Percentiles rank a stretch among this genome's conserved stretches.
Conservation (phyloP, 2,797 vertebrate genomes). For the Distichodus sexfasciatus region DNA sequence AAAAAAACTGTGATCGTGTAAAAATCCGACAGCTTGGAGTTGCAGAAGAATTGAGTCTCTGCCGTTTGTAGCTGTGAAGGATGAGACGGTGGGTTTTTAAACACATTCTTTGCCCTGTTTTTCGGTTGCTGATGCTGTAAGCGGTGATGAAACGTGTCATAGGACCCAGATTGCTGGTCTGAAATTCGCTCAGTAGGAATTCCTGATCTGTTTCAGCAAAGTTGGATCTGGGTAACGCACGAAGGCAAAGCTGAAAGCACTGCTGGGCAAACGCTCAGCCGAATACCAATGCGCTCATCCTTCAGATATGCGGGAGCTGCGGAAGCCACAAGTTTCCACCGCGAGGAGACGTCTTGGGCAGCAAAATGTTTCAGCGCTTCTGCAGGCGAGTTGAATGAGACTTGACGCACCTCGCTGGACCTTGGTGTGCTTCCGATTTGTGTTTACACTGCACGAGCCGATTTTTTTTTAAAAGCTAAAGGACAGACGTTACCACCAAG, state of each 20-base stretch:
- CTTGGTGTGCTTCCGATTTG: constrained; percentile 33
- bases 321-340: constrained; percentile 47
- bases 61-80: neutral
- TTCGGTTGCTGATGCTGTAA: neutral
- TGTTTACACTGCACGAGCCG: constrained; percentile 46
- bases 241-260: constrained; percentile 53
- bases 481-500: constrained; percentile 21
- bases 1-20: neutral
- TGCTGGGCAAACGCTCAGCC: constrained; percentile 52
- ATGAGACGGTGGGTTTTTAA: neutral
- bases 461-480: constrained; percentile 19
- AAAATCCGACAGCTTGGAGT: constrained; percentile 3
- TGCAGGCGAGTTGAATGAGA: constrained; percentile 26
- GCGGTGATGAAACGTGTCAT: neutral
- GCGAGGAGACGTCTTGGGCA: constrained; percentile 52
- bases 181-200: neutral
- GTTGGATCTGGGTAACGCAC: constrained; percentile 57
- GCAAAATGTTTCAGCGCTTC: constrained; percentile 38
- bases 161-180: neutral
- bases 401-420: constrained; percentile 39
- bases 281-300: constrained; percentile 56
- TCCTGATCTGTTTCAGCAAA: constrained; percentile 1
- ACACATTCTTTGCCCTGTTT: neutral
- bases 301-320: constrained; percentile 59
- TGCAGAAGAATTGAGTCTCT: neutral